Percentiles rank a stretch among this genome's conserved stretches.
Evolutionary conservation across 2,888 invertebrate species (phyloP).

Genomic region (Eulithis prunata): DNA sequence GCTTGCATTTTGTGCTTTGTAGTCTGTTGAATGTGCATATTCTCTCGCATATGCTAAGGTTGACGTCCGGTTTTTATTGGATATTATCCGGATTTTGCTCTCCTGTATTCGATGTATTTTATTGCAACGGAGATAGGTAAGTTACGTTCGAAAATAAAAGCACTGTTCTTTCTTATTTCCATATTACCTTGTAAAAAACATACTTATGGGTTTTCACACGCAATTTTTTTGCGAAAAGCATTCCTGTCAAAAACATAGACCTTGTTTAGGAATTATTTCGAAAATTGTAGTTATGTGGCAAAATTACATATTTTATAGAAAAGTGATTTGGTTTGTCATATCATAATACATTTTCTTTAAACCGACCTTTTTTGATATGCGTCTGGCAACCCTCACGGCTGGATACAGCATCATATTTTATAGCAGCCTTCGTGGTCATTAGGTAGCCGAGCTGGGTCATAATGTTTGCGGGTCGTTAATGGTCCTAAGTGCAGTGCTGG

Average conservation of each 20-base stretch:
- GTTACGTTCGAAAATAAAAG: too few relatives aligned
- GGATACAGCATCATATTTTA: conserved; percentile 45
- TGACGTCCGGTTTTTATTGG: conserved; percentile 8
- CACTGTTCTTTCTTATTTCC: too few relatives aligned
- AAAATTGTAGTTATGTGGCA: too few relatives aligned
- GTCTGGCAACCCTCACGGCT: conserved; percentile 12
- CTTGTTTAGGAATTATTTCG: too few relatives aligned
- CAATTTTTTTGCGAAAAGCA: too few relatives aligned
- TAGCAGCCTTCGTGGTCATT: conserved; percentile 47
- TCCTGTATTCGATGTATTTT: background rate
- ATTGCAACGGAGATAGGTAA: background rate
- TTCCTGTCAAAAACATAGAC: too few relatives aligned
- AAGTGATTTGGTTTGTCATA: too few relatives aligned
- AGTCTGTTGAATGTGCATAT: conserved; percentile 42
- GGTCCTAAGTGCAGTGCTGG: conserved; percentile 17
- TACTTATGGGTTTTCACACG: too few relatives aligned
- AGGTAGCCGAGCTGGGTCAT: conserved; percentile 48
- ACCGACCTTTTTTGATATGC: conserved; percentile 4
- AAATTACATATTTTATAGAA: too few relatives aligned
- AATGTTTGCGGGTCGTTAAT: conserved; percentile 37
- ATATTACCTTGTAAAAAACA: too few relatives aligned
- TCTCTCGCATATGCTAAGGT: conserved; percentile 38
- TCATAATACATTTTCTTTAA: background rate
- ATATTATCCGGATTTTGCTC: background rate
- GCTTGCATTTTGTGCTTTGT: conserved; percentile 51